A percentile compares a stretch with the other conserved stretches of the same genome.
Evolutionary conservation across 2,797 vertebrate species (phyloP).

Genomic region (Sciaenops ocellatus): DNA sequence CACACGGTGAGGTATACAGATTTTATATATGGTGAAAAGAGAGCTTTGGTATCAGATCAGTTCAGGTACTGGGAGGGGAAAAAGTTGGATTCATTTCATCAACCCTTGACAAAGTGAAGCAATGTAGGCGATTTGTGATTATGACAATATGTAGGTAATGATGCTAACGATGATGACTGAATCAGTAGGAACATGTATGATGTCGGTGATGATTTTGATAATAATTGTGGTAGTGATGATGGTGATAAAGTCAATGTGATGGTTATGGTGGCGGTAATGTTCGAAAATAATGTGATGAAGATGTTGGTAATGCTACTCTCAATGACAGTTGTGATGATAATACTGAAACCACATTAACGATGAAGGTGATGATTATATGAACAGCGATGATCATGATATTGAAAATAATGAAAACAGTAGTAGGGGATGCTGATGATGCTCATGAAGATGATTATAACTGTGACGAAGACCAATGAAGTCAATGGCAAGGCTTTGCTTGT

Average conservation of each 20-base stretch:
- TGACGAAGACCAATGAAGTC: neutral
- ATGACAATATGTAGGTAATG: neutral
- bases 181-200: neutral
- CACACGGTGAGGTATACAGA: neutral
- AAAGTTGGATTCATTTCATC: neutral
- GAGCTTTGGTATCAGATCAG: neutral
- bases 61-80: neutral
- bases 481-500: neutral
- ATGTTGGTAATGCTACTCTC: neutral
- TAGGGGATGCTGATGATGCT: neutral
- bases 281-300: neutral
- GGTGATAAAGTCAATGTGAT: neutral
- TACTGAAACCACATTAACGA: neutral
- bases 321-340: neutral
- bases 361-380: neutral
- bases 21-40: neutral
- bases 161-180: neutral
- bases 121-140: neutral
- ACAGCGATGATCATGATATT: neutral
- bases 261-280: neutral
- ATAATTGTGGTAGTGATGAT: neutral
- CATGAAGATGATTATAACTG: conserved; percentile 3
- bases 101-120: neutral
- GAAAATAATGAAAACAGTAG: neutral
- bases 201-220: neutral